Evolutionary conservation across 1,140 invertebrate genomes (phyloP).

Genomic region (Heterodera carotae): DNA sequence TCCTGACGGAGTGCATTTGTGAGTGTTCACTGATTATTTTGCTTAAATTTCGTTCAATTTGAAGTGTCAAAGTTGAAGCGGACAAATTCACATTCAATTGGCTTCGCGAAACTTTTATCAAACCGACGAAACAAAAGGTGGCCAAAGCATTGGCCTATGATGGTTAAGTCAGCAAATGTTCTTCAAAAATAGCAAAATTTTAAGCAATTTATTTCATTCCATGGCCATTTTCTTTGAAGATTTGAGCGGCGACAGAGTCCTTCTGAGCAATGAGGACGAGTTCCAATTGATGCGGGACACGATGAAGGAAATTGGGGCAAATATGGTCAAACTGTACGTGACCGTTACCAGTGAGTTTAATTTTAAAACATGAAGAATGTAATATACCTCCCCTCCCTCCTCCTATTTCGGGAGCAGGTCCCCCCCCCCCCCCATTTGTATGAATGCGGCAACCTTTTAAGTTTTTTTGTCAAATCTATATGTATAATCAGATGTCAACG

Average conservation of each 20-base stretch:
- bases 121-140: neutral
- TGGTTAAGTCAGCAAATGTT: neutral
- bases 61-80: neutral
- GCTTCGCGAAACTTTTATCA: neutral
- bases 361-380: too few species aligned
- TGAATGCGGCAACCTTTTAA: too few species aligned
- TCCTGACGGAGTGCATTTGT: neutral
- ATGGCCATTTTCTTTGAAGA: neutral
- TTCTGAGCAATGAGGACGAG: neutral
- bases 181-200: neutral
- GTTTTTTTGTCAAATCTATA: too few species aligned
- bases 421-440: too few species aligned
- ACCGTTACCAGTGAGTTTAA: neutral
- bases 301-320: neutral
- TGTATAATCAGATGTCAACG: too few species aligned
- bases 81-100: neutral
- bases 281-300: neutral
- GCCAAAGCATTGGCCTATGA: neutral
- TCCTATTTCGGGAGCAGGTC: too few species aligned
- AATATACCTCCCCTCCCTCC: too few species aligned
- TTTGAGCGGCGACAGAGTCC: neutral
- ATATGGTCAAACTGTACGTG: neutral
- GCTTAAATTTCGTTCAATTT: neutral
- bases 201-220: too few species aligned
- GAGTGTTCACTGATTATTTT: neutral